Evolutionary conservation across 2,797 vertebrate species (phyloP).

Genomic region (Megaceryle alcyon): DNA sequence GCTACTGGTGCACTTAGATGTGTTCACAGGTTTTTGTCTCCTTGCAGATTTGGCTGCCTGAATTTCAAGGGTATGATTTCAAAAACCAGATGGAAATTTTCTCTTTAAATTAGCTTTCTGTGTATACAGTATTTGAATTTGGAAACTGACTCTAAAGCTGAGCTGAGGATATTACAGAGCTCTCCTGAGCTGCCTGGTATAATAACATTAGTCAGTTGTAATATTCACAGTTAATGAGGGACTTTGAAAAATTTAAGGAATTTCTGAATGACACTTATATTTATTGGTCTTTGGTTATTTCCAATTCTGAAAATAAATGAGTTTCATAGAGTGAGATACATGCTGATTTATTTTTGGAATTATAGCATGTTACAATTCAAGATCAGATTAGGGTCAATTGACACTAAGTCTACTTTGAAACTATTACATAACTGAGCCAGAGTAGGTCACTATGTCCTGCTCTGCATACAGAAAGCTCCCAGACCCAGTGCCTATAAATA

Average conservation of each 20-base stretch:
- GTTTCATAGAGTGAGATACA: slow-evolving; percentile 21
- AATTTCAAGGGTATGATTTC: background rate
- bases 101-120: background rate
- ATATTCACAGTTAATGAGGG: background rate
- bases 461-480: slow-evolving; percentile 25
- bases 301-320: slow-evolving; percentile 26
- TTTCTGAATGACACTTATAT: background rate
- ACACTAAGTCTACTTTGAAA: slow-evolving; percentile 70
- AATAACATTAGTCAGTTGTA: background rate
- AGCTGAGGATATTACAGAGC: background rate
- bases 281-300: slow-evolving; percentile 22
- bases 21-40: background rate
- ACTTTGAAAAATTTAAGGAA: background rate
- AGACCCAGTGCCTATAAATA: slow-evolving; percentile 55
- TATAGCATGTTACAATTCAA: slow-evolving; percentile 52
- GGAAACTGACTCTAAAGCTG: background rate
- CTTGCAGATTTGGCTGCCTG: background rate
- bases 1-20: background rate
- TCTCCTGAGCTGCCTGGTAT: background rate
- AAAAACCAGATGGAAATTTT: background rate
- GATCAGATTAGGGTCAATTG: slow-evolving; percentile 73
- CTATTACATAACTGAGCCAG: slow-evolving; percentile 50
- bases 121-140: background rate
- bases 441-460: slow-evolving; percentile 62
- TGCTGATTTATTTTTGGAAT: slow-evolving; percentile 61